Evolutionary conservation across 2,888 invertebrate species (phyloP), one percentile per base, ranked within the genome.

Genomic region (Parthenolecanium corni): DNA sequence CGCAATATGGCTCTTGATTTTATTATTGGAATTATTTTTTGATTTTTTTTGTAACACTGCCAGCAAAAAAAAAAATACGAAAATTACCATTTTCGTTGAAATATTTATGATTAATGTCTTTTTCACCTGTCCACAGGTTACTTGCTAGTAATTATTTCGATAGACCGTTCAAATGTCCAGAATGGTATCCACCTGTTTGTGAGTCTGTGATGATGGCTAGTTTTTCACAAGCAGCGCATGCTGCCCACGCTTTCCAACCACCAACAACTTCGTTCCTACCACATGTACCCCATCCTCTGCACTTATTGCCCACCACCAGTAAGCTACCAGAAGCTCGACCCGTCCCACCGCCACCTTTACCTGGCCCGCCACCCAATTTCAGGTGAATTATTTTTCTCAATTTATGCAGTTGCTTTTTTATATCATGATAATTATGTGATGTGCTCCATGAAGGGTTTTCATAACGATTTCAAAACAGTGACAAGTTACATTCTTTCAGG

Each of bases 231-330:
- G 68, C 70, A 2, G 65, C 65, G 54, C 66, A 66, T 46, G n/a
- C n/a, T n/a, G 64, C 65, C 3, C 65, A 64, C 47, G 62, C 65
- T 36, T 65, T 64, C 54, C 66, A 66, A 25, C 66, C 74, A 67
- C 73, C 72, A 67, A 73, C 73, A 64, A 74, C 75, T 53, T 75
- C 75, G 54, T 75, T 77, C 66, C 72, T 77, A 65, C 75, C 77
- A 12, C 74, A 76, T 1, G 68, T 71, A 65, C 72, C 71, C 61
- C 71, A 71, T 64, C 68, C 67, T 5, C 66, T 71, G 57, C 69
- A 68, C 51, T 66, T 71, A 52, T 67, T 71, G 44, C 70, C 70
- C 3, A 69, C 70, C 54, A 67, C 69, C 16, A 71, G 71, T 64
- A 72, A 72, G 65, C 67, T 70, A 25, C 72, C 72, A 23, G 71